Evolutionary conservation across 1,140 invertebrate species (phyloP), one percentile per base, ranked within the genome.

Genomic region (Agrilus planipennis): DNA sequence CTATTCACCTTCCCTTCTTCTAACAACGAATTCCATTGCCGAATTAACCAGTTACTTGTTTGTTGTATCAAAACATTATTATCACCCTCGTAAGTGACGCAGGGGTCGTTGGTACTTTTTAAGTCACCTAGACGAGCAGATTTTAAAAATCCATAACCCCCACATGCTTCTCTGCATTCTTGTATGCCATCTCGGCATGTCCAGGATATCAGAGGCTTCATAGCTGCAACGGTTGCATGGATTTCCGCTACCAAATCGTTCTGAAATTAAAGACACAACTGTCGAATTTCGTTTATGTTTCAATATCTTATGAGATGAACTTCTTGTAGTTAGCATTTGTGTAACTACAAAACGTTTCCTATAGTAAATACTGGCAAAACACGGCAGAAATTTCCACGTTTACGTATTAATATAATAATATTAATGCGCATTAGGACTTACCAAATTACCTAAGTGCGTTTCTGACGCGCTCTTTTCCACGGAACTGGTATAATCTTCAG

Each of bases 31-130:
- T 62, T 51, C 72, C 76, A 81, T 55, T 85, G 74, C 15, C 70
- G 69, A 28, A 91, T 52, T 21, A 92, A 64, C 81, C 84, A 89
- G 61, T 96, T 96, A 58, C 85, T 89, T 0, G 89, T 79, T 71
- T 97, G 93, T 58, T 96, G 92, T 10, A 89, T 72, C 4, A 97
- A 69, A 27, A 97, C 89, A 64, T 92, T 94, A 63, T 93, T 94
- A 59, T 97, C 92, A 4, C 92, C 93, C 68, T 97, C 92, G 54
- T 94, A 96, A 0, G 91, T 96, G 46, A 84, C 82, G 45, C 85
- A 87, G 0, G 89, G 84, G 67, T 97, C 92, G 63, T 92, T 81
- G 60, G 89, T 84, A 61, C 79, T 77, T 40, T 88, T 73, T 29
- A 94, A 62, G 40, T 85, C 78, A 12, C 86, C 85, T 30, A 94